A percentile compares a stretch with the other conserved stretches of the same genome.
Evolutionary conservation across 2,797 vertebrate species (phyloP).

Genomic region (Cichlasoma orientale): DNA sequence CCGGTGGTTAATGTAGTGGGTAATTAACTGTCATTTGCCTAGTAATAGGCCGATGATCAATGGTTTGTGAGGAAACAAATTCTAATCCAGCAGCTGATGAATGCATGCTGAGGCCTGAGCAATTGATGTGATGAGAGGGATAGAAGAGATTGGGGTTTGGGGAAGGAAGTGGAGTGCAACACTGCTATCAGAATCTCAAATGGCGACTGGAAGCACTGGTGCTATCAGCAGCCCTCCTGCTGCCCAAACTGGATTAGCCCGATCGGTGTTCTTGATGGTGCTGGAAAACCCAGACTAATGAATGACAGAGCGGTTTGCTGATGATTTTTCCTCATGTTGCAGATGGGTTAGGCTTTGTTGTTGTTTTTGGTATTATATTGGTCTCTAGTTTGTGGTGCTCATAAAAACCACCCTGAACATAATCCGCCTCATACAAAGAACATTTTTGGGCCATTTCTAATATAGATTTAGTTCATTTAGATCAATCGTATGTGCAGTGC

Average conservation of each 20-base stretch:
- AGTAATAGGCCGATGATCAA: constrained; percentile 99
- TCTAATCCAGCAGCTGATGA: constrained; percentile 99
- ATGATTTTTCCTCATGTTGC: not conserved
- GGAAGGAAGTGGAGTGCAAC: constrained; percentile 62
- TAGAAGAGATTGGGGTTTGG: constrained; percentile 48
- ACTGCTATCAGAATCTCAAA: constrained; percentile 87
- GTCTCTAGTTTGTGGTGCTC: not conserved
- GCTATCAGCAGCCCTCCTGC: constrained; percentile 53
- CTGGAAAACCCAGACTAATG: not conserved
- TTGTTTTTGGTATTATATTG: not conserved
- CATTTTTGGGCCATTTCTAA: not conserved
- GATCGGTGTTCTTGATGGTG: not conserved
- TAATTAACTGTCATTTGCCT: constrained; percentile 99
- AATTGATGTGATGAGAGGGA: constrained; percentile 87
- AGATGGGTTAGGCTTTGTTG: not conserved
- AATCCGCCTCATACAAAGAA: no score
- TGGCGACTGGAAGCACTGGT: constrained; percentile 72
- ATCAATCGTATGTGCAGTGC: no score
- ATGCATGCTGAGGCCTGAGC: constrained; percentile 90
- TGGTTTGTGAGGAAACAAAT: constrained; percentile 99
- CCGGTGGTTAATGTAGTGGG: constrained; percentile 99
- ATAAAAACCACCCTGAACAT: not conserved
- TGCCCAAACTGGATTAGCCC: constrained; percentile 37
- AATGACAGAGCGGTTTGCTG: not conserved
- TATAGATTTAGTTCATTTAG: not conserved